These are phyloP conservation scores for Pherbina coryleti DNA, from an alignment of 2,888 invertebrate genomes.

Conservation along the genomic window DNA sequence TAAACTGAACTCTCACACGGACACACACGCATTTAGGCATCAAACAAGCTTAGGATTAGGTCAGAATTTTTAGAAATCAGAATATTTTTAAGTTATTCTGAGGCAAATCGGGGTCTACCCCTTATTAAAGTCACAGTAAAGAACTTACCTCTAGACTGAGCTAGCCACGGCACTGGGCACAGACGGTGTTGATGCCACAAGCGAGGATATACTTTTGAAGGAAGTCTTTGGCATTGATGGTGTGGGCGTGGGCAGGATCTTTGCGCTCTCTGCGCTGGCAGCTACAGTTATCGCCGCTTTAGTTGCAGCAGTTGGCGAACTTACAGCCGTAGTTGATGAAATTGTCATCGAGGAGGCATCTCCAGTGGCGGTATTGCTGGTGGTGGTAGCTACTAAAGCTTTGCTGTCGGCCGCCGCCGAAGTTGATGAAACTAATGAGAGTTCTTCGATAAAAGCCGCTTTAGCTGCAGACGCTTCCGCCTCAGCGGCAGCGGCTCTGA, in stretches of 20 bases:
- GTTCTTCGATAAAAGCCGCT: slow-evolving; percentile 44
- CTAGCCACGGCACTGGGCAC: slow-evolving; percentile 34
- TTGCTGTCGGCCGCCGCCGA: slow-evolving; percentile 34
- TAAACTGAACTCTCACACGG: too few species aligned
- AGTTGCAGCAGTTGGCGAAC: background rate
- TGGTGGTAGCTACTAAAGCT: slow-evolving; percentile 41
- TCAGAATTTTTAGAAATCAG: too few species aligned
- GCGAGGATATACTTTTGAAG: slow-evolving; percentile 49
- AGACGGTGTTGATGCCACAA: slow-evolving; percentile 43
- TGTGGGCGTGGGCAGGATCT: background rate
- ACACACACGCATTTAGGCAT: too few species aligned
- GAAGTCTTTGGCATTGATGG: slow-evolving; percentile 46
- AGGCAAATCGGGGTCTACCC: too few species aligned
- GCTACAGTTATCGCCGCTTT: background rate
- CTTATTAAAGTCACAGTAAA: too few species aligned
- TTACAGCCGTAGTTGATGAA: slow-evolving; percentile 35
- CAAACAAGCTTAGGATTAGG: too few species aligned
- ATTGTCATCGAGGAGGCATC: slow-evolving; percentile 38
- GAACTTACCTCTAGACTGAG: slow-evolving; percentile 26
- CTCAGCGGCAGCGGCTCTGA: slow-evolving; percentile 63
- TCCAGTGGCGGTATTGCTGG: slow-evolving; percentile 46
- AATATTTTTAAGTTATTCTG: too few species aligned
- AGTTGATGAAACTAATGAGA: slow-evolving; percentile 48
- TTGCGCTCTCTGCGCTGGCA: background rate
- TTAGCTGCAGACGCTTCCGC: slow-evolving; percentile 59